Conservation (phyloP, 1,140 invertebrate genomes). For the Meteorus sp. region DNA sequence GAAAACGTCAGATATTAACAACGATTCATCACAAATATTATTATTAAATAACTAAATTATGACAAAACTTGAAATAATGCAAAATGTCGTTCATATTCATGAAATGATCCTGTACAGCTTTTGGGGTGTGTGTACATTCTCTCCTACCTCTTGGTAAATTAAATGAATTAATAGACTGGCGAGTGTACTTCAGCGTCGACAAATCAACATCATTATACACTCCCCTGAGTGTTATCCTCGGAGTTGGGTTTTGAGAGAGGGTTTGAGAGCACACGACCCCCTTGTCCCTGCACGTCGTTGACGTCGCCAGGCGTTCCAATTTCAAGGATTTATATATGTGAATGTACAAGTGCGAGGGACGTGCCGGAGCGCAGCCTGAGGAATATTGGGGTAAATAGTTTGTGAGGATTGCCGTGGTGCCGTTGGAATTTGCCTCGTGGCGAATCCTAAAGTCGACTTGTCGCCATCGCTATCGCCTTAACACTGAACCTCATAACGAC, state of each 20-base stretch:
- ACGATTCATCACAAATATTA: no score
- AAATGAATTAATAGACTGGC: constrained; percentile 13
- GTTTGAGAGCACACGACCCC: constrained; percentile 6
- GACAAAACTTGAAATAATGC: no score
- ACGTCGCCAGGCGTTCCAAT: constrained; percentile 15
- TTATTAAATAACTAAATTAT: no score
- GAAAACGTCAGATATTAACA: no score
- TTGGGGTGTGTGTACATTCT: background rate
- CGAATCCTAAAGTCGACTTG: background rate
- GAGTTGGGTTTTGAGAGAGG: no score
- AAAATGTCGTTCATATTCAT: no score
- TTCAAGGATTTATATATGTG: constrained; percentile 22
- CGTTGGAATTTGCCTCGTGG: constrained; percentile 6
- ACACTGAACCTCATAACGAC: no score
- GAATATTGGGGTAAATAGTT: constrained; percentile 17
- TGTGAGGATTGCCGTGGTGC: constrained; percentile 12
- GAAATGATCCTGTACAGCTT: no score
- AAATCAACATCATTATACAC: constrained; percentile 22
- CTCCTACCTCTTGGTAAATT: background rate
- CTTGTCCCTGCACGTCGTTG: constrained; percentile 8
- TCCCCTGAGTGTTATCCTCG: constrained; percentile 8
- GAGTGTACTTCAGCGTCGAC: constrained; percentile 13
- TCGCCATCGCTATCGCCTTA: background rate
- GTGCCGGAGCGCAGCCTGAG: constrained; percentile 10
- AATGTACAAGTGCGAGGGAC: constrained; percentile 18